Evolutionary conservation across 2,797 vertebrate species (phyloP).

Genomic region (Dryobates pubescens): DNA sequence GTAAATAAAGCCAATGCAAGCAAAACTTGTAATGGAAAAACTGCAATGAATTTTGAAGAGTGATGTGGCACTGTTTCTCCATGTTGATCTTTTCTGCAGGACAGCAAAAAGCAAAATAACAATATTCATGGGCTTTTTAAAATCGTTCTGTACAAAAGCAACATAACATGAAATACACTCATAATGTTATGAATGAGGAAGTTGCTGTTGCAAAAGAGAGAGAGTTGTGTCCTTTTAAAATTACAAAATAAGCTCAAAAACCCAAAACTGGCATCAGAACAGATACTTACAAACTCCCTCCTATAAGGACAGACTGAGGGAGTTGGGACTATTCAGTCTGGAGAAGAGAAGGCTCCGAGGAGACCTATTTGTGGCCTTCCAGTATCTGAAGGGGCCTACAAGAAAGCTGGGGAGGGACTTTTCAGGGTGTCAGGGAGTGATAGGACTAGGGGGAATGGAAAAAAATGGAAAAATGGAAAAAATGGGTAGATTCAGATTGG

Average conservation of each 20-base stretch:
- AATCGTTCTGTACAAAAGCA: not conserved
- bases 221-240: not conserved
- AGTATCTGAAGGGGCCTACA: no score
- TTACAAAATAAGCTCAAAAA: not conserved
- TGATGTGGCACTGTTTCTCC: not conserved
- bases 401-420: no score
- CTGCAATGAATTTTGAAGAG: not conserved
- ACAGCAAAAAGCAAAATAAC: not conserved
- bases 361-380: no score
- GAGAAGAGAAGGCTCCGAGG: no score
- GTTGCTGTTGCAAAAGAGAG: not conserved
- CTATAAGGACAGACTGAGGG: no score
- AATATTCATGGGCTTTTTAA: not conserved
- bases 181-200: not conserved
- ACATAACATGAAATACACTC: not conserved
- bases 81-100: slow-evolving; percentile 3
- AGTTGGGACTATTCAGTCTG: no score
- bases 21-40: slow-evolving; percentile 27
- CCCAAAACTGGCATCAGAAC: not conserved
- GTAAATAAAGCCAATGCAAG: slow-evolving; percentile 22
- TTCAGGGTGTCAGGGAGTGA: no score
- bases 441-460: no score
- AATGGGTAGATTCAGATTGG: no score
- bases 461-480: no score
- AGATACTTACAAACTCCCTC: not conserved